Base-by-base conservation (phyloP, 2,113 vertebrate species). In the Calonectris borealis region DNA sequence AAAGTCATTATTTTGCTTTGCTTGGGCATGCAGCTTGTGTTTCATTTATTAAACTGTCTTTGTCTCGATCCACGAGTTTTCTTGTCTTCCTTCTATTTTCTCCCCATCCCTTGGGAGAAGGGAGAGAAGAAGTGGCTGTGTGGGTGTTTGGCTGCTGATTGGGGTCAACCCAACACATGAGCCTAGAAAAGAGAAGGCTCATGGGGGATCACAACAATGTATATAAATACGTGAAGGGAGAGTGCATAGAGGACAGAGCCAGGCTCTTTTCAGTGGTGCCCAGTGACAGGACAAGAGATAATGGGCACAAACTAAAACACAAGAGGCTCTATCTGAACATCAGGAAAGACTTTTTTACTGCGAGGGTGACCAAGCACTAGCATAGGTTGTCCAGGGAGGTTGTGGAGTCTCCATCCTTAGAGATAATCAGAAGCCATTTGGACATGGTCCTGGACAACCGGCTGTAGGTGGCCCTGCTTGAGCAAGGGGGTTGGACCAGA, bases 311-410 rank as follows among this genome's bases (percentile, higher is more conserved):
- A 48, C 32, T 29, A 10, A 38, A 62, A 10, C 22, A n/a, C 24
- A n/a, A 24, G 40, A 64, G 15, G 24, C 31, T 64, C 18, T 8
- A 15, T 29, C 18, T 44, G 75, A 80, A 71, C 40, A 64, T 24
- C 27, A 71, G 40, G 24, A 48, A 55, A 19, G 18, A 48, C 13
- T 48, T 55, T 38, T 70, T 38, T 18, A 46, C 57, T 38, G 6
- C 1, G 11, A 46, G 48, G 18, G 15, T 71, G 29, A 34, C 17
- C 0, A 0, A 69, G 16, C 20, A 21, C 36, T 44, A 26, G 13
- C 46, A 78, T 32, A 52, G 32, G 16, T 34, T 80, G 34, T 34
- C 57, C 8, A 22, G 24, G 16, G 24, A 49, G 6, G 24, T 29
- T 80, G 76, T 72, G 27, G 34, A 25, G 15, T 71, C 34, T 71